These are phyloP conservation scores for Drosophila bunnanda DNA, from an alignment of 2,888 invertebrate genomes.

Conservation along the genomic window DNA sequence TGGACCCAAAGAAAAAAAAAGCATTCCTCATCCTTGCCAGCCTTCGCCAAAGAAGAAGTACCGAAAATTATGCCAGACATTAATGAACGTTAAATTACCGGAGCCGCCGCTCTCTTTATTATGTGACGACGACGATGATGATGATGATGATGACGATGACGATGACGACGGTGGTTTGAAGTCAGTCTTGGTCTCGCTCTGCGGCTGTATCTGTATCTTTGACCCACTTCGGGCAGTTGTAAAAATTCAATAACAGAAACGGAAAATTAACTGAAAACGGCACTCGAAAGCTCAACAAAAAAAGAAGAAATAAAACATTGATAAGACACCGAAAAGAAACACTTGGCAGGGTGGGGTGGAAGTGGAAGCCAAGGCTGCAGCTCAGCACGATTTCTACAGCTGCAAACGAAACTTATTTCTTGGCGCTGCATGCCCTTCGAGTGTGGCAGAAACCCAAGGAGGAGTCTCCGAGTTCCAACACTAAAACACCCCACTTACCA, in stretches of 20 bases:
- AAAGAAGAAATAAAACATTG: conserved; percentile 45
- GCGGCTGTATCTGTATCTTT: conserved; percentile 57
- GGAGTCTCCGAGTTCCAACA: conserved; percentile 28
- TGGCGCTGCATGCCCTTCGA: conserved; percentile 65
- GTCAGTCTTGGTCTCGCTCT: conserved; percentile 13
- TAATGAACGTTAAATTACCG: conserved; percentile 67
- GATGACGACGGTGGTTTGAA: conserved; percentile 16
- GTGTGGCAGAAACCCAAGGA: conserved; percentile 49
- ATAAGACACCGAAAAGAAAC: conserved; percentile 63
- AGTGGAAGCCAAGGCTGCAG: conserved; percentile 57
- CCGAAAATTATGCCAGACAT: conserved; percentile 62
- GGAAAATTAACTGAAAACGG: conserved; percentile 74
- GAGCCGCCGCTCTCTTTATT: conserved; percentile 56
- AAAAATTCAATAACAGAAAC: conserved; percentile 74
- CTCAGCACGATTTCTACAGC: conserved; percentile 70
- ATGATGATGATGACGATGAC: not conserved
- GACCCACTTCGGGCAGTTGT: conserved; percentile 72
- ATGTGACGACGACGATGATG: conserved; percentile 37
- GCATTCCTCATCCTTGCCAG: conserved; percentile 41
- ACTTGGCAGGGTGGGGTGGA: conserved; percentile 14
- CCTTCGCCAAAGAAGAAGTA: conserved; percentile 42
- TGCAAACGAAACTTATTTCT: conserved; percentile 48
- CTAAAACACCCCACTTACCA: conserved; percentile 12
- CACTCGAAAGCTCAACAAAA: conserved; percentile 49
- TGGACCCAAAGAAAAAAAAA: conserved; percentile 1